These are phyloP conservation scores for Dicyrtomina minuta DNA, from an alignment of 2,888 invertebrate species.

Conservation along the genomic window DNA sequence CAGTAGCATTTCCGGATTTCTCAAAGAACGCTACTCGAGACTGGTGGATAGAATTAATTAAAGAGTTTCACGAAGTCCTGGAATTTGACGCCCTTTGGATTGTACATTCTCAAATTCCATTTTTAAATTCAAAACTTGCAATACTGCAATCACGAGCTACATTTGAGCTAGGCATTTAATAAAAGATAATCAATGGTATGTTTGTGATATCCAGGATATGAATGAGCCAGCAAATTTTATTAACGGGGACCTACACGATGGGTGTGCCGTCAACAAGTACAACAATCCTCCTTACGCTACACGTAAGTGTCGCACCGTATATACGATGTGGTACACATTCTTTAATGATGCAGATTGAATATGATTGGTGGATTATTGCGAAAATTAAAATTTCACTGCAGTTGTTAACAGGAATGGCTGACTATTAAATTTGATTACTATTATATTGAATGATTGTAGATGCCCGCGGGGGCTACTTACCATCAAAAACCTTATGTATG, in stretches of 20 bases:
- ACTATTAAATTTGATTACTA: too few relatives aligned
- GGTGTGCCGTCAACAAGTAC: conserved; percentile 62
- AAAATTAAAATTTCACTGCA: background rate
- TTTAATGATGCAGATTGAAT: background rate
- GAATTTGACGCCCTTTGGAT: conserved; percentile 84
- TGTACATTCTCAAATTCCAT: conserved; percentile 56
- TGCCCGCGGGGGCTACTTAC: too few relatives aligned
- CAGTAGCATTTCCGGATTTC: conserved; percentile 43
- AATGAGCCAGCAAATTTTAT: conserved; percentile 83
- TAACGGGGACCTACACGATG: conserved; percentile 63
- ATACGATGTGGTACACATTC: background rate
- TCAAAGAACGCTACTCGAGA: conserved; percentile 67
- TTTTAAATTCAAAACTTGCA: conserved; percentile 2
- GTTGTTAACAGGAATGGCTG: too few relatives aligned
- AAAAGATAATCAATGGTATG: background rate
- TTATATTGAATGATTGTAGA: conserved; percentile 22
- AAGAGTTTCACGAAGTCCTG: conserved; percentile 62
- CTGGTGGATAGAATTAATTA: conserved; percentile 74
- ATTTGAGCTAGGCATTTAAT: background rate
- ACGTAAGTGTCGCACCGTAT: conserved; percentile 56
- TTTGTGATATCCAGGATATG: conserved; percentile 67
- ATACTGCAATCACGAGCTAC: too few relatives aligned
- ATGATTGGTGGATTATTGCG: background rate
- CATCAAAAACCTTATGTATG: conserved; percentile 27
- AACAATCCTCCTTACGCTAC: conserved; percentile 73